These are phyloP conservation scores for Idaea biselata DNA, from an alignment of 2,888 invertebrate species.

Conservation along the genomic window DNA sequence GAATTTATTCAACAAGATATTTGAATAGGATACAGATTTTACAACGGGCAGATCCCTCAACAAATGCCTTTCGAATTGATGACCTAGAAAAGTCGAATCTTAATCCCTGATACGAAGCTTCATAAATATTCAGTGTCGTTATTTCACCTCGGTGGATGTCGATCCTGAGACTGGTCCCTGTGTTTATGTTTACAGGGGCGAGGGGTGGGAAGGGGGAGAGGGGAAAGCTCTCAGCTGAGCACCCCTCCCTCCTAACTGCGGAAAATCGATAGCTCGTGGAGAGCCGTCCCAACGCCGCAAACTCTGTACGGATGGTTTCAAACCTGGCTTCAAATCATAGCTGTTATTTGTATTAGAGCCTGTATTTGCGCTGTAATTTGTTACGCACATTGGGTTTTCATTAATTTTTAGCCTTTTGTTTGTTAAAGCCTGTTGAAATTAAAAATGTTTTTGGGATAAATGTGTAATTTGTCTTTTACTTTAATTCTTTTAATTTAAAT, in stretches of 20 bases:
- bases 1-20: neutral
- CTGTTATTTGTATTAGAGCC: conserved; percentile 9
- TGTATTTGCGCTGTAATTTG: neutral
- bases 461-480: neutral
- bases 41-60: conserved; percentile 16
- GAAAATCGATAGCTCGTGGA: conserved; percentile 66
- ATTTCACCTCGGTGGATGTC: conserved; percentile 75
- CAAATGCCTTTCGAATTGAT: conserved; percentile 44
- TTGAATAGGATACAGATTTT: neutral
- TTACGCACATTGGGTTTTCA: conserved; percentile 1
- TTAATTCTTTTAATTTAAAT: neutral
- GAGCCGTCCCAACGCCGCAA: conserved; percentile 56
- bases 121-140: conserved; percentile 78
- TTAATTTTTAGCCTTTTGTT: conserved; percentile 1
- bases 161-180: conserved; percentile 61
- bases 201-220: conserved; percentile 41
- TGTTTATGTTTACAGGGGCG: conserved; percentile 75
- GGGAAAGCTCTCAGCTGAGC: conserved; percentile 68
- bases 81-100: conserved; percentile 73
- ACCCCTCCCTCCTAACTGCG: conserved; percentile 46
- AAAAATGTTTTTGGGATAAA: neutral
- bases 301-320: conserved; percentile 46
- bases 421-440: neutral
- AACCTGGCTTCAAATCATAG: conserved; percentile 49
- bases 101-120: conserved; percentile 70